A percentile compares a stretch with the other conserved stretches of the same genome.
phyloP scores from a whole-genome alignment of 2,797 vertebrate genomes.

The Sebastes itinus region DNA sequence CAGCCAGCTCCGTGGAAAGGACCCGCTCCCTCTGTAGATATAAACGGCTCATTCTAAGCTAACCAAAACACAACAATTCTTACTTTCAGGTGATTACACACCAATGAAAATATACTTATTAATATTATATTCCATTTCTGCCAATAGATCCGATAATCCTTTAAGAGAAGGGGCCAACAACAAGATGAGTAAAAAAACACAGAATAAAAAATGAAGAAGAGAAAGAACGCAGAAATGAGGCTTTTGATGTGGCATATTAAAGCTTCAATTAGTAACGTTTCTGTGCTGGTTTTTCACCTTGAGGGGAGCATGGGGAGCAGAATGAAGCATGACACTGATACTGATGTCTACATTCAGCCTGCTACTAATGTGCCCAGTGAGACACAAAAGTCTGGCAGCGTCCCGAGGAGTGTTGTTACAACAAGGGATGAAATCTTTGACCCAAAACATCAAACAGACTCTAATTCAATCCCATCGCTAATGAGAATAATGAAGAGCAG shows the following conservation, averaged over 20 bases:
- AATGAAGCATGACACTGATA: slow-evolving; percentile 10
- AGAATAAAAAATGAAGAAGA: background rate
- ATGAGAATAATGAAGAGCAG: slow-evolving; percentile 35
- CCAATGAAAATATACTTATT: too few relatives aligned
- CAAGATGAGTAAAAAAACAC: background rate
- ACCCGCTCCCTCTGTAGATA: too few relatives aligned
- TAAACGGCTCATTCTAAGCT: too few relatives aligned
- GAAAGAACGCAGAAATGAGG: background rate
- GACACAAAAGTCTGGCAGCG: background rate
- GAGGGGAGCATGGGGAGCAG: background rate
- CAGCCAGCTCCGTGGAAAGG: too few relatives aligned
- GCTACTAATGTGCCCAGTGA: slow-evolving; percentile 19
- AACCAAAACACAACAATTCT: too few relatives aligned
- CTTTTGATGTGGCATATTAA: background rate
- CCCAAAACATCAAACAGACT: slow-evolving; percentile 30
- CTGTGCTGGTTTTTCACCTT: slow-evolving; percentile 8
- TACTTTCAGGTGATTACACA: too few relatives aligned
- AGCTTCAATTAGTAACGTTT: background rate
- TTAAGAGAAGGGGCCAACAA: background rate
- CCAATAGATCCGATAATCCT: too few relatives aligned
- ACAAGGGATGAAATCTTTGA: slow-evolving; percentile 38
- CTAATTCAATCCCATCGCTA: slow-evolving; percentile 13
- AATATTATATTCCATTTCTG: too few relatives aligned
- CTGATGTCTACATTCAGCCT: slow-evolving; percentile 28
- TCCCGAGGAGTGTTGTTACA: slow-evolving; percentile 17